Evolutionary conservation across 1,140 invertebrate genomes (phyloP).

Genomic region (Atta colombica): DNA sequence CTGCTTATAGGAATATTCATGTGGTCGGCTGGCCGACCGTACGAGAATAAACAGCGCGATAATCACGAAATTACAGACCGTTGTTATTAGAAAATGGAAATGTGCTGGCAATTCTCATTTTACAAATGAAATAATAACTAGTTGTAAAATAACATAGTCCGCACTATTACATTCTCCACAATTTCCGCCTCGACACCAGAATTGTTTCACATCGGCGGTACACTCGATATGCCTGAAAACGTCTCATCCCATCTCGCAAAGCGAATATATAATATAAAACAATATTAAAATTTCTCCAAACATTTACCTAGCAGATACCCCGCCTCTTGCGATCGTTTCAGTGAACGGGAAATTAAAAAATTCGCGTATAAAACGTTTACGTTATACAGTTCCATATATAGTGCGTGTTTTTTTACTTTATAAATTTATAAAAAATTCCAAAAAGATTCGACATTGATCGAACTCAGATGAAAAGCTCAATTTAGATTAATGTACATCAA

Average conservation of each 20-base stretch:
- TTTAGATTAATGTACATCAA: conserved; percentile 27
- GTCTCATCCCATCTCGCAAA: neutral
- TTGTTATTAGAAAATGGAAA: conserved; percentile 44
- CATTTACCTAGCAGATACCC: neutral
- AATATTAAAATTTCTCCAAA: conserved; percentile 23
- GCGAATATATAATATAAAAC: neutral
- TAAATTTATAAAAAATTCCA: neutral
- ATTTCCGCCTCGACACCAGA: neutral
- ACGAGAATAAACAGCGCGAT: conserved; percentile 43
- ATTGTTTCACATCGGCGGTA: neutral
- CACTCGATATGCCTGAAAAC: neutral
- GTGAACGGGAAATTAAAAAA: neutral
- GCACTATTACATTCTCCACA: neutral
- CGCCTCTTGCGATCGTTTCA: conserved; percentile 5
- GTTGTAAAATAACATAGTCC: conserved; percentile 2
- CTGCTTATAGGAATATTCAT: conserved; percentile 59
- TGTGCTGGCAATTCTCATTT: conserved; percentile 17
- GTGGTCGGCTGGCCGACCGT: neutral
- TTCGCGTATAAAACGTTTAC: neutral
- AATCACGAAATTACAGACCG: conserved; percentile 16
- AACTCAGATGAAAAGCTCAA: neutral
- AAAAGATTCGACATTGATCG: neutral
- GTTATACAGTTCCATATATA: neutral
- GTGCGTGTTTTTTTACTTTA: neutral
- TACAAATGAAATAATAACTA: conserved; percentile 25